phyloP scores from a whole-genome alignment of 2,888 invertebrate genomes.

The Dynastes maya region DNA sequence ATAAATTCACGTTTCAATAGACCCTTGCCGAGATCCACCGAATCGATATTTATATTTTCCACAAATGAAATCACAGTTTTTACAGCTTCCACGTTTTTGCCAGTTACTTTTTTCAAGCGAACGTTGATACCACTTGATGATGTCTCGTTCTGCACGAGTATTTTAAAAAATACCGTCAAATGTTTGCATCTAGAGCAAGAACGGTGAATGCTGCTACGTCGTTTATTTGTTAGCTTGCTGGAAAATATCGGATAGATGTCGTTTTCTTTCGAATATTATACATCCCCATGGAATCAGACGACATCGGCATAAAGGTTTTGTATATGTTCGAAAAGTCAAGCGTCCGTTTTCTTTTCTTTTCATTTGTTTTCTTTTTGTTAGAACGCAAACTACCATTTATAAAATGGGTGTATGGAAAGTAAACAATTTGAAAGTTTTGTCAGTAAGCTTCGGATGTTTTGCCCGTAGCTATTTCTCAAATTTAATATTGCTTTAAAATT shows the following conservation, averaged over 20 bases:
- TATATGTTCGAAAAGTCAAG: slow-evolving; percentile 7
- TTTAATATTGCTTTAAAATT: neutral
- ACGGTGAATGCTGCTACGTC: neutral
- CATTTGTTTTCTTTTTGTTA: neutral
- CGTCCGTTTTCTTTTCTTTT: neutral
- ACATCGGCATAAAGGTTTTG: slow-evolving; percentile 13
- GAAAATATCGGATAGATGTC: slow-evolving; percentile 27
- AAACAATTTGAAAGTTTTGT: neutral
- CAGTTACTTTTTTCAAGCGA: slow-evolving; percentile 15
- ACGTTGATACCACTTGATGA: slow-evolving; percentile 23
- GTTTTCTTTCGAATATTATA: neutral
- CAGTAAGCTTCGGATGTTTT: neutral
- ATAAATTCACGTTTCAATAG: slow-evolving; percentile 35
- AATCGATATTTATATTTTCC: slow-evolving; percentile 27
- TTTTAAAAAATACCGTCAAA: slow-evolving; percentile 16
- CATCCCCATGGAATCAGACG: slow-evolving; percentile 7
- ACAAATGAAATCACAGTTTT: slow-evolving; percentile 37
- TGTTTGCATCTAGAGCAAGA: neutral
- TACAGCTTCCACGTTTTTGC: slow-evolving; percentile 17
- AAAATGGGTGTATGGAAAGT: neutral
- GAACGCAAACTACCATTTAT: neutral
- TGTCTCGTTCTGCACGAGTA: slow-evolving; percentile 5
- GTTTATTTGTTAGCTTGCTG: slow-evolving; percentile 26
- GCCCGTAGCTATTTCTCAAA: neutral
- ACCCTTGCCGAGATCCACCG: neutral